Conservation (phyloP, 23 tunicate species). For the Styela plicata region DNA sequence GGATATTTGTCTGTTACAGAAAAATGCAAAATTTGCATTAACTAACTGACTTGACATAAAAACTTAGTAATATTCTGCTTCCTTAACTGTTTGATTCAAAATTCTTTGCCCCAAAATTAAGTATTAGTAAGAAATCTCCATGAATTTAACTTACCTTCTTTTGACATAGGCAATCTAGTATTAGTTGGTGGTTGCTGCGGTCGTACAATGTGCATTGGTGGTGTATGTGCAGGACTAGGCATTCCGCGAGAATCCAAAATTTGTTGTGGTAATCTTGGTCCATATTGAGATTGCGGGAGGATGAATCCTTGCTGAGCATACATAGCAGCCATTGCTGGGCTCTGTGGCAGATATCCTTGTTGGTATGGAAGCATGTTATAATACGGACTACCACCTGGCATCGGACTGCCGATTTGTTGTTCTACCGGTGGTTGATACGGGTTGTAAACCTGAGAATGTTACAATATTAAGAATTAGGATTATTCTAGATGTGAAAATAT, state of each 20-base stretch:
- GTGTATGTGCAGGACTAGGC: background rate
- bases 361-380: constrained; percentile 3
- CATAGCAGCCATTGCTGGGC: background rate
- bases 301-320: background rate
- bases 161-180: background rate
- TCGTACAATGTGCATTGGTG: background rate
- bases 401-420: background rate
- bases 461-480: too few species aligned
- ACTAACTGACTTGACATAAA: too few species aligned
- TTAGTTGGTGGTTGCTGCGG: background rate
- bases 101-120: too few species aligned
- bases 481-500: too few species aligned
- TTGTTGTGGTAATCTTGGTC: background rate
- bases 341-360: background rate
- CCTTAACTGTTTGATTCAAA: too few species aligned
- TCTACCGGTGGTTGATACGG: background rate
- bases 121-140: too few species aligned
- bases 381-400: background rate
- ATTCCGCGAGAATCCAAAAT: background rate
- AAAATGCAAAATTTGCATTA: too few species aligned
- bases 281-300: background rate
- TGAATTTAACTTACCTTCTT: constrained; percentile 9
- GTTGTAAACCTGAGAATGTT: too few species aligned
- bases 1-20: too few species aligned
- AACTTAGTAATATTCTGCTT: too few species aligned